Base-by-base conservation (phyloP, 2,113 vertebrate genomes). In the Dicrurus megarhynchus region DNA sequence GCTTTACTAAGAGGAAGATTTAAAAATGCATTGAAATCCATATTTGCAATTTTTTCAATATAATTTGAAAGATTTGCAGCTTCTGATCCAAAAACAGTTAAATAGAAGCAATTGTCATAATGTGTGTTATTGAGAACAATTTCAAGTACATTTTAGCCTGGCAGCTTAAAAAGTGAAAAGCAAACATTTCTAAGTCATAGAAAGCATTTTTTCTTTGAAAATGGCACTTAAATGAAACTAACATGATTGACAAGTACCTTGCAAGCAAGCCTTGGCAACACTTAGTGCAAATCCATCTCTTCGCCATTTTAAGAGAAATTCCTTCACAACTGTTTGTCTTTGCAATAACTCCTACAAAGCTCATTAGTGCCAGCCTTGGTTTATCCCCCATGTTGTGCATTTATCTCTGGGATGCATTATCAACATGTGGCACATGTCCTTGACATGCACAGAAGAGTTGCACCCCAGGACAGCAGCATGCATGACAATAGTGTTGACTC, bases 361-460 rank as follows among this genome's bases (percentile, higher is more conserved):
- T 98, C 97, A 97, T 98, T 97, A 97, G 98, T 97, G 97, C 97
- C 96, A 97, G 97, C 84, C 96, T 97, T 86, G 82, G 97, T 97
- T 98, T 97, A 97, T 97, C 97, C 98, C 98, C 97, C 96, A 96
- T 97, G 97, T 97, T 74, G 96, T 87, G 97, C 98, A 97, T 97
- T 98, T 97, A 97, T 98, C 96, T 97, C 97, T 77, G 83, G 96
- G 97, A 98, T 95, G 98, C 98, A 96, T 97, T 98, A 98, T 98
- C 99, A 99, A 99, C 99, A 99, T 99, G 99, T 99, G 99, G 98
- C 98, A 98, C 98, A 99, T 99, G 99, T 99, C 99, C 98, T 98
- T 99, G 98, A 99, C 98, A 98, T 97, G 98, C 98, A 98, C 96
- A 98, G 98, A 98, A 98, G 98, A 98, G 98, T 90, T 97, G 97